A percentile compares a stretch with the other conserved stretches of the same genome.
Evolutionary conservation across 2,797 vertebrate genomes (phyloP).

Genomic region (Pangasius larnaudii): DNA sequence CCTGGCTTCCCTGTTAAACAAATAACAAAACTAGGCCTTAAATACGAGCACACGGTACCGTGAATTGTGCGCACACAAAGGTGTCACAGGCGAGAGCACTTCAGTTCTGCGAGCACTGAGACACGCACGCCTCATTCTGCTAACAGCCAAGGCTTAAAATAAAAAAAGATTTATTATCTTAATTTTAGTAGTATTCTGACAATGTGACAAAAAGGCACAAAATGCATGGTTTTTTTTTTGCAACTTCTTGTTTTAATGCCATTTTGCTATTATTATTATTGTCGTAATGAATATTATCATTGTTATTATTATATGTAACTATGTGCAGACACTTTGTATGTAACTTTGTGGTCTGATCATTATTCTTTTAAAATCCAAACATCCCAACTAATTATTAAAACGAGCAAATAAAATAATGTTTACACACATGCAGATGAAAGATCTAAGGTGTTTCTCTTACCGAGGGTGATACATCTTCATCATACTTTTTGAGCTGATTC

Average conservation of each 20-base stretch:
- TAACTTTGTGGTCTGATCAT: neutral
- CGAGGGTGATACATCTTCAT: slow-evolving; percentile 88
- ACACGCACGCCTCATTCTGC: neutral
- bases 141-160: neutral
- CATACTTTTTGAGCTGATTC: slow-evolving; percentile 97
- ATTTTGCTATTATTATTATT: neutral
- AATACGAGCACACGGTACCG: neutral
- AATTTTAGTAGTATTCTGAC: neutral
- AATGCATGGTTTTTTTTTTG: neutral
- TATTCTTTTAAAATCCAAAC: too few relatives aligned
- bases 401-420: neutral
- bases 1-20: neutral
- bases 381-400: neutral
- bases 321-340: neutral
- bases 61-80: neutral
- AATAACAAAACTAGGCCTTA: neutral
- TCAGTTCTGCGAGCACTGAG: neutral
- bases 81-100: neutral
- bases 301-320: neutral
- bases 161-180: neutral
- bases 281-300: neutral
- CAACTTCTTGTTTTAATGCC: neutral
- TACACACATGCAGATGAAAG: neutral
- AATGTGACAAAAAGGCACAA: neutral
- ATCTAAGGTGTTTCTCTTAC: slow-evolving; percentile 68